A percentile compares a stretch with the other conserved stretches of the same genome.
Evolutionary conservation across 2,888 invertebrate species (phyloP).

Genomic region (Eupelmus urozonus): DNA sequence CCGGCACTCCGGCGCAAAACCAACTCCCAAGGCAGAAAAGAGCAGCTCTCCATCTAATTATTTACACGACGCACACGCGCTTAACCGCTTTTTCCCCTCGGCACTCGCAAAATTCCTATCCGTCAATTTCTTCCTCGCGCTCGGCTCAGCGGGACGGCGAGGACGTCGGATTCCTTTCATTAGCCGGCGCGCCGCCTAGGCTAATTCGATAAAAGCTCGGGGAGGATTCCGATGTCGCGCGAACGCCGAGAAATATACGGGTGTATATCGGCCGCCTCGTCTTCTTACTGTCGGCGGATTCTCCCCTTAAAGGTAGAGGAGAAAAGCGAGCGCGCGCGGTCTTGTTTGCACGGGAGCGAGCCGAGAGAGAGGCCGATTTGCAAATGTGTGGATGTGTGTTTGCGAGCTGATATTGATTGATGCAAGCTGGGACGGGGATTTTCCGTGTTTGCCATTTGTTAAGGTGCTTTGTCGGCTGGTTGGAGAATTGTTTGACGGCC

Average conservation of each 20-base stretch:
- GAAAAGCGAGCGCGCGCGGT: background rate
- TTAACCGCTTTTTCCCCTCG: too few species aligned
- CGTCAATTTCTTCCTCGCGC: slow-evolving; percentile 34
- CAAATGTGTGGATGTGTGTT: background rate
- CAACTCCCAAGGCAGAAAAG: too few species aligned
- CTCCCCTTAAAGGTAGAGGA: slow-evolving; percentile 37
- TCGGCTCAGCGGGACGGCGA: background rate
- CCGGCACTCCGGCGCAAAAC: too few species aligned
- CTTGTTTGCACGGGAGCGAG: slow-evolving; percentile 19
- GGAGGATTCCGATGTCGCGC: slow-evolving; percentile 74
- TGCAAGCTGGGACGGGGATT: background rate
- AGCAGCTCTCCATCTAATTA: background rate
- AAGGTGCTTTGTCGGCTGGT: too few species aligned
- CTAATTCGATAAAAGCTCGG: slow-evolving; percentile 74
- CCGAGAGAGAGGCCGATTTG: slow-evolving; percentile 27
- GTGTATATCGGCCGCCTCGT: slow-evolving; percentile 17
- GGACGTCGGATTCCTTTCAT: slow-evolving; percentile 67
- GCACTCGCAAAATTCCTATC: background rate
- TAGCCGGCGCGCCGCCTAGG: slow-evolving; percentile 69
- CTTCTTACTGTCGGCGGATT: background rate
- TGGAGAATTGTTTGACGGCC: too few species aligned
- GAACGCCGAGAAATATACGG: slow-evolving; percentile 40
- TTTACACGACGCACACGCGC: background rate
- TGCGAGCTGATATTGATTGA: background rate
- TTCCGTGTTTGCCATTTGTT: background rate